Evolutionary conservation across 2,888 invertebrate genomes (phyloP), one percentile per base, ranked within the genome.

Genomic region (Hydriomena furcata): DNA sequence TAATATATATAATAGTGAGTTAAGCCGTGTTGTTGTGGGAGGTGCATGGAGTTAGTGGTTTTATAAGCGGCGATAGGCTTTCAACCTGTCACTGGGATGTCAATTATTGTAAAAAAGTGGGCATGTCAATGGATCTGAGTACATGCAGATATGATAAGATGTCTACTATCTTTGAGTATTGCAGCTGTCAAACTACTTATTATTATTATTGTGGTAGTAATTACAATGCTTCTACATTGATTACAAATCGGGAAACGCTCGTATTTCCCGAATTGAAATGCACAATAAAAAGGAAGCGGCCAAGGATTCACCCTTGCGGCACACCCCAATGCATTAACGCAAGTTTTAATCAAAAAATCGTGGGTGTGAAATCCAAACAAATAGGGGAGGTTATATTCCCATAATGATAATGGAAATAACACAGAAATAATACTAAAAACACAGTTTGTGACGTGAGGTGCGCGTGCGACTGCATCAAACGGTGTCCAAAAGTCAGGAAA

Each of bases 281-380:
- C 55, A 74, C 73, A 77, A 73, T 71, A 62, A 69, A 71, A 66
- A 78, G 73, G 71, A 80, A 73, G 70, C 74, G 77, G 60, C 75
- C 79, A 63, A 76, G 66, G 75, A 79, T 78, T 73, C 81, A 77
- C 84, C 87, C 88, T 75, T 81, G 83, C 68, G 78, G 79, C 75
- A 82, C 84, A 75, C 85, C 87, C 85, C 66, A 71, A 60, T 32
- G 52, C 69, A 80, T 82, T 80, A 79, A 73, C 73, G 76, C 70
- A 65, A 73, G 79, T 83, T 85, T 85, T 86, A 88, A 89, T 88
- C 86, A 88, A 84, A 84, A 83, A 82, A 76, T 60, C 75, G 76
- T 77, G 87, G 87, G 87, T 89, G 89, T 87, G 89, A 88, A 88
- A 82, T 68, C 83, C 79, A 86, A 87, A 88, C 76, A 88, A 71